Evolutionary conservation across 2,888 invertebrate species (phyloP).

Genomic region (Periphyllus acericola): DNA sequence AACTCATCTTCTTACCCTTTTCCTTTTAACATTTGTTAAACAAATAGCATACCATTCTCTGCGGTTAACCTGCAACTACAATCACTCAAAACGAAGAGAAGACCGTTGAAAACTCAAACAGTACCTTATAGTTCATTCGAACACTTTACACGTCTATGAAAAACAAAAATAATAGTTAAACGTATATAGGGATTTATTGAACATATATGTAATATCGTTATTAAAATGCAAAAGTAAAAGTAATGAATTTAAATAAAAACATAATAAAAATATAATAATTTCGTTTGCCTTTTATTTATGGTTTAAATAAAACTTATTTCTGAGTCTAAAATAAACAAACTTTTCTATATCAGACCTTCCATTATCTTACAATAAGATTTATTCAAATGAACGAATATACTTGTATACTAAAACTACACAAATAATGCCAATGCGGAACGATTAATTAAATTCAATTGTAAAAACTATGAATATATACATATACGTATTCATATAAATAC

Average conservation of each 20-base stretch:
- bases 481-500: no score
- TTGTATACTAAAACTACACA: background rate
- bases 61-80: slow-evolving; percentile 51
- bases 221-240: background rate
- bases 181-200: background rate
- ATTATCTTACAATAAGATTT: background rate
- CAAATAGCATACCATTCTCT: slow-evolving; percentile 16
- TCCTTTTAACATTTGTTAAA: slow-evolving; percentile 46
- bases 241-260: background rate
- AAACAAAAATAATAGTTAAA: background rate
- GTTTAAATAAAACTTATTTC: background rate
- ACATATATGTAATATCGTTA: background rate
- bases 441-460: background rate
- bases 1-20: slow-evolving; percentile 45
- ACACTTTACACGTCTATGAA: background rate
- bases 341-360: background rate
- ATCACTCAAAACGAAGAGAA: slow-evolving; percentile 42
- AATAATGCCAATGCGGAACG: slow-evolving; percentile 18
- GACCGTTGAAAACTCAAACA: slow-evolving; percentile 18
- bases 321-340: background rate
- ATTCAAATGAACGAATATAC: background rate
- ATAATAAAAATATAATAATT: background rate
- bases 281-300: background rate
- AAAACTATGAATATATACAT: background rate
- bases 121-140: slow-evolving; percentile 23